These are phyloP conservation scores for Numida meleagris DNA, from an alignment of 2,113 vertebrate genomes.

Conservation along the genomic window DNA sequence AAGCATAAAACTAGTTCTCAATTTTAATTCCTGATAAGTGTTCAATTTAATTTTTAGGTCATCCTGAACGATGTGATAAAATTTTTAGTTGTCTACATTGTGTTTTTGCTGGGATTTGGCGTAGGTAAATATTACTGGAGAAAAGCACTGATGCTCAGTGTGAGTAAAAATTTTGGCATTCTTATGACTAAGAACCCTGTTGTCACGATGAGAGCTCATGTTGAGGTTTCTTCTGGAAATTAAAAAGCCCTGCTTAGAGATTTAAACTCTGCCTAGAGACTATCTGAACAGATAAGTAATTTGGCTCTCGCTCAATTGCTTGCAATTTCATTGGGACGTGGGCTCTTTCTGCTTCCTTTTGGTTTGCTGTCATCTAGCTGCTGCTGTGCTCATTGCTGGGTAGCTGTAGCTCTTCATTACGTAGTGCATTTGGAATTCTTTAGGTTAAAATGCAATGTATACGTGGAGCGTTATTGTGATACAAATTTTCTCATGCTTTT, in stretches of 20 bases:
- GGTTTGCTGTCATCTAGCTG: not conserved
- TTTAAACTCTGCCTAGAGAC: not conserved
- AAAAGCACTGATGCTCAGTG: constrained; percentile 11
- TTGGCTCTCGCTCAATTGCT: not conserved
- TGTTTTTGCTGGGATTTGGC: constrained; percentile 85
- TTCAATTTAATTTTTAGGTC: constrained; percentile 74
- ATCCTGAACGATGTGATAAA: constrained; percentile 84
- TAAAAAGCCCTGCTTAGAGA: not conserved
- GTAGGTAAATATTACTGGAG: constrained; percentile 78
- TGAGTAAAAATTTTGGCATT: constrained; percentile 19
- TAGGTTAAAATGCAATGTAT: not conserved
- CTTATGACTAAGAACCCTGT: not conserved
- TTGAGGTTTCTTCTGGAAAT: constrained; percentile 15
- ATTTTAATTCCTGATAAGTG: not conserved
- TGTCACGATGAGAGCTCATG: not conserved
- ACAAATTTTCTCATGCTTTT: not conserved
- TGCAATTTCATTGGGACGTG: not conserved
- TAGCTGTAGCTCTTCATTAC: not conserved
- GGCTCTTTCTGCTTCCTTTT: not conserved
- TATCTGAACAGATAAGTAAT: not conserved
- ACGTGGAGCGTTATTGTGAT: not conserved
- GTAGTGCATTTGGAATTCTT: not conserved
- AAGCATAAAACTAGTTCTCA: not conserved
- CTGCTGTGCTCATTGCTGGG: not conserved
- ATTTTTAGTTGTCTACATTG: constrained; percentile 82